Evolutionary conservation across 92 coral and sea anemone genomes (phyloP).

Genomic region (Zoanthus sansibaricus): DNA sequence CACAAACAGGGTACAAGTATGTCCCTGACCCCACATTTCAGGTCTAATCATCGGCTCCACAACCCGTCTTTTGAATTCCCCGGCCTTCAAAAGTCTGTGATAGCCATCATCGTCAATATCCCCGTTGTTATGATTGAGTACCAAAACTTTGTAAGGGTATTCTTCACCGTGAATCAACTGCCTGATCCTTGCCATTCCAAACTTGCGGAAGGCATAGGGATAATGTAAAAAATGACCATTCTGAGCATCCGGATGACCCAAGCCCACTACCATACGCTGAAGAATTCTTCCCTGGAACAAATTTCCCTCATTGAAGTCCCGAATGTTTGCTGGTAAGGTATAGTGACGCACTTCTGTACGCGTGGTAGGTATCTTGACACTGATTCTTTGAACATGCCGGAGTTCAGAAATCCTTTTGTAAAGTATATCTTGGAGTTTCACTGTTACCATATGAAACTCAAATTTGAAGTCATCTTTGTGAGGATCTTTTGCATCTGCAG

Average conservation of each 20-base stretch:
- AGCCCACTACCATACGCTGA: conserved; percentile 3
- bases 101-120: conserved; percentile 47
- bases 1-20: conserved; percentile 33
- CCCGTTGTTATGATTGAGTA: neutral
- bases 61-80: neutral
- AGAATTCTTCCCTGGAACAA: conserved; percentile 26
- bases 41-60: neutral
- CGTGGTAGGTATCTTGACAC: neutral
- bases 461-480: neutral
- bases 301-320: neutral
- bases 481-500: too few species aligned
- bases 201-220: conserved; percentile 23
- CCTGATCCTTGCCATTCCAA: conserved; percentile 12
- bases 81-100: conserved; percentile 39
- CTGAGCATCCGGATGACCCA: neutral
- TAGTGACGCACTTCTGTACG: neutral
- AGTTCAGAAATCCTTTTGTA: neutral
- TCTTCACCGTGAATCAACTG: conserved; percentile 57
- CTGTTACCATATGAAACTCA: neutral
- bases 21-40: conserved; percentile 35
- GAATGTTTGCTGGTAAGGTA: neutral
- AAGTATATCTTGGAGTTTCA: neutral
- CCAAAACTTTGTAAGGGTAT: conserved; percentile 49
- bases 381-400: neutral
- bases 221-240: neutral